Evolutionary conservation across 2,888 invertebrate genomes (phyloP), one percentile per base, ranked within the genome.

Genomic region (Tetragnatha montana): DNA sequence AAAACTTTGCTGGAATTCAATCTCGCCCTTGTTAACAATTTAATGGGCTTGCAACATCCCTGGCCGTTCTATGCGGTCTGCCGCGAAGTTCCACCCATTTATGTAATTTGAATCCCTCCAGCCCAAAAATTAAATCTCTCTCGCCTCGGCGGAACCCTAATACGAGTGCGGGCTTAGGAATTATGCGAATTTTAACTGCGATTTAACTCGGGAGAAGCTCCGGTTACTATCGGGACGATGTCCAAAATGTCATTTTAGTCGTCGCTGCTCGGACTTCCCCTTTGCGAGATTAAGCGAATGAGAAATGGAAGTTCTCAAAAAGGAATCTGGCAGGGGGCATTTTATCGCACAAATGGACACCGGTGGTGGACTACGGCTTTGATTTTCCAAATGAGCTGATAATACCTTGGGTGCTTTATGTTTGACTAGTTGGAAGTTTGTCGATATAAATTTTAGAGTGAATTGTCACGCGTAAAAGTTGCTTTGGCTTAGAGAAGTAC

Each of bases 81-180:
- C 49, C 60, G n/a, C 78, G 76, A 78, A 84, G 78, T 73, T 73
- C 79, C 79, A 86, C 78, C 80, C 86, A 86, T 86, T 86, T 86
- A 74, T 86, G 86, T 86, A 86, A 86, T 86, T 86, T 80, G 86
- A 86, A 86, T 86, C 80, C 85, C 69, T 76, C 70, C 85, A 50
- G n/a, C 75, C 75, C 81, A 87, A 87, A 81, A 87, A 87, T 87
- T 81, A 87, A 87, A 87, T 87, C 71, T 75, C 69, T 21, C 87
- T 75, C 87, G 81, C 87, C 68, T 81, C 81, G 68, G 69, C 74
- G 69, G 47, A 87, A 69, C 49, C 81, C 75, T 81, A 87, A 87
- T 87, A 79, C 50, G 85, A 69, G 68, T 76, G 75, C 76, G 49
- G 19, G 76, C 50, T 49, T 71, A 50, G 81, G 35, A 85, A 85